Conservation (phyloP, 2,797 vertebrate species). For the Vultur gryphus region DNA sequence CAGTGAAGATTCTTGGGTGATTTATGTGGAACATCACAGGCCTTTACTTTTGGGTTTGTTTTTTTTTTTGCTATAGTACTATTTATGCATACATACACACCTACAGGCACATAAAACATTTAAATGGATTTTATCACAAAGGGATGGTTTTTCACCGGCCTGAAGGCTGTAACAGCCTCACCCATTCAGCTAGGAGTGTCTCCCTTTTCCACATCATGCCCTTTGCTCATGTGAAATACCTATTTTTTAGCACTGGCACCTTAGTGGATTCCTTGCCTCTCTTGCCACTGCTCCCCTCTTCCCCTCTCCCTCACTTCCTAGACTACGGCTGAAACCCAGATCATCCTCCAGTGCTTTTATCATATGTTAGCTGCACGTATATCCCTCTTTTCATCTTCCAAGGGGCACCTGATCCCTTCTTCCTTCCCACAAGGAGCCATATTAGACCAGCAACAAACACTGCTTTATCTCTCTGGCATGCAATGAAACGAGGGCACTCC, state of each 20-base stretch:
- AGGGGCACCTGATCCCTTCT: neutral
- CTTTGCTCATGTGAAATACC: neutral
- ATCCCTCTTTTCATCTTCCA: neutral
- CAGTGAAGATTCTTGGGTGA: neutral
- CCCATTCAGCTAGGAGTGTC: neutral
- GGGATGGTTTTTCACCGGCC: neutral
- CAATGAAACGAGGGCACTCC: neutral
- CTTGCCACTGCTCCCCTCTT: neutral
- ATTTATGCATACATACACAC: neutral
- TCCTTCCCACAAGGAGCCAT: neutral
- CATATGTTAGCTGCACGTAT: fast-evolving
- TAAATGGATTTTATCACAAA: neutral
- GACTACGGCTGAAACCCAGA: neutral
- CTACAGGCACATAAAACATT: neutral
- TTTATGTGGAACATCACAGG: neutral
- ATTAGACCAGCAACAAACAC: neutral
- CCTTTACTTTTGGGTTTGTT: neutral
- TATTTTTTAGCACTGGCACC: neutral
- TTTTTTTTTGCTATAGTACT: neutral
- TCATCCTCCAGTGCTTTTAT: neutral
- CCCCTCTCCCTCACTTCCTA: neutral
- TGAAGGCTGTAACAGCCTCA: neutral
- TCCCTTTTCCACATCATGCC: neutral
- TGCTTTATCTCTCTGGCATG: neutral
- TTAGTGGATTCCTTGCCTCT: neutral